Base-by-base conservation (phyloP, 1,140 invertebrate genomes). In the Bombus haemorrhoidalis region DNA sequence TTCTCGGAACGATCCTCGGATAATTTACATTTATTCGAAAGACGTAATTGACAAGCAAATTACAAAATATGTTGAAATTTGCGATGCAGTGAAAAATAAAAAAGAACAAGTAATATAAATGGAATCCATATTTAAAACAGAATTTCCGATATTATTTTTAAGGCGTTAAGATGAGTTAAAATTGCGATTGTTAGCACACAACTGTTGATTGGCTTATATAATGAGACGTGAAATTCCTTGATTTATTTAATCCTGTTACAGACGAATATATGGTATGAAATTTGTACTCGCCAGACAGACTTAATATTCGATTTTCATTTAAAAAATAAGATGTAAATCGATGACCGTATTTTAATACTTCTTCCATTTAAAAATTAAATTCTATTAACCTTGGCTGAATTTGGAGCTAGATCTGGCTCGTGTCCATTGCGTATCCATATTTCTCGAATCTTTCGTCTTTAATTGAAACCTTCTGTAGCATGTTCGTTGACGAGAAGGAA, bases 321-420 rank as follows among this genome's bases (percentile, higher is more conserved):
- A 28, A 28, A 28, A 71, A 41, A 15, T 71, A 12, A 34, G 37
- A 71, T 28, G 28, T 41, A 28, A 41, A 71, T 71, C 28, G 68
- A 28, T 28, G 15, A n/a, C 1, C 15, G 28, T 18, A 2, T 22
- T 73, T 43, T 25, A 13, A 37, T 37, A 10, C 4, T 15, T 12
- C 18, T 34, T 1, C 25, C 18, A 34, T 66, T 72, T 41, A 37
- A 39, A 5, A 72, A 74, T 74, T 53, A 34, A 74, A 74, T 47
- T 74, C 37, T 28, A 72, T 72, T 10, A n/a, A 62, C 59, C 59
- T 62, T 13, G 10, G 10, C 10, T 62, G 59, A 62, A 62, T 62
- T 4, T 62, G 0, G 0, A n/a, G 6, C 0, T 9, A 6, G 2
- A 72, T 18, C 8, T 72, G 37, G 2, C 25, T 41, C 12, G 12